Evolutionary conservation across 1,140 invertebrate species (phyloP).

Genomic region (Macrobrachium rosenbergii): DNA sequence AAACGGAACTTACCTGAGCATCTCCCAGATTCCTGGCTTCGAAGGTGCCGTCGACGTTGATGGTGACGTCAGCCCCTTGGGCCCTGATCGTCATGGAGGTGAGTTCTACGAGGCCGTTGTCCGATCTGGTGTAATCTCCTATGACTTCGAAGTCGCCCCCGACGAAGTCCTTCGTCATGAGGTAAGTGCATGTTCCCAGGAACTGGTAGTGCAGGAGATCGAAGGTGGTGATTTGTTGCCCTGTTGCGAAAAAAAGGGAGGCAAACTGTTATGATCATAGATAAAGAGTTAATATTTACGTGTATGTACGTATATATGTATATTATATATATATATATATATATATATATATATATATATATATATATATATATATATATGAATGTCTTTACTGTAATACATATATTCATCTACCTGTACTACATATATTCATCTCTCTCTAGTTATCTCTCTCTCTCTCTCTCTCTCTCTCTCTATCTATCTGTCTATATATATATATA

Average conservation of each 20-base stretch:
- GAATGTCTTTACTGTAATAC: no score
- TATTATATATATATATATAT: no score
- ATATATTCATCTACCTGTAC: no score
- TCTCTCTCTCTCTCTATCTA: no score
- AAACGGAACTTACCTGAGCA: neutral
- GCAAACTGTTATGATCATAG: neutral
- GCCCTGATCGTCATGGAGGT: conserved; percentile 31
- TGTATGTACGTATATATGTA: no score
- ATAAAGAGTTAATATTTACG: neutral
- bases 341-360: no score
- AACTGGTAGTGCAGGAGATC: conserved; percentile 47
- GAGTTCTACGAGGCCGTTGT: conserved; percentile 15
- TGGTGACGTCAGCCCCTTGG: conserved; percentile 18
- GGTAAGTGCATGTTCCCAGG: conserved; percentile 49
- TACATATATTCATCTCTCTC: no score
- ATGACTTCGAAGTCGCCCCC: conserved; percentile 46
- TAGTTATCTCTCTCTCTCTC: no score
- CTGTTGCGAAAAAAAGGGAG: neutral
- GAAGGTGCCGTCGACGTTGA: conserved; percentile 24
- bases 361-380: no score
- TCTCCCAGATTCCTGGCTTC: neutral
- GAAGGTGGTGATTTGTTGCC: conserved; percentile 48
- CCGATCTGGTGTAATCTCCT: conserved; percentile 5
- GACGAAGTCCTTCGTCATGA: conserved; percentile 49
- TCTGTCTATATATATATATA: no score